Evolutionary conservation across 2,888 invertebrate species (phyloP).

Genomic region (Malthinus seriepunctatus): DNA sequence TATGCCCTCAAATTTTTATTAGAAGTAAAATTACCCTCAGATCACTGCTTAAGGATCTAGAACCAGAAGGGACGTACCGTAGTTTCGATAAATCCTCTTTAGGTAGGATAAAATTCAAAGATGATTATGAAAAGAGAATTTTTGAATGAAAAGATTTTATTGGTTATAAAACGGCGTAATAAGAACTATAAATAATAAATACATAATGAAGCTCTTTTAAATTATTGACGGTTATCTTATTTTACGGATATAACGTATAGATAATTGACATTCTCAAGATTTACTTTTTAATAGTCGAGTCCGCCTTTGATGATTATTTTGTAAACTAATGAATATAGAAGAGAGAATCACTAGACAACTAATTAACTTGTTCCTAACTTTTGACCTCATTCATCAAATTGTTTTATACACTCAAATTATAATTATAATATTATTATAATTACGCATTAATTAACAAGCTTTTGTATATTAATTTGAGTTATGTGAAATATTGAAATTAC

Average conservation of each 20-base stretch:
- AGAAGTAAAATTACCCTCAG: too few species aligned
- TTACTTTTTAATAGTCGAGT: constrained; percentile 4
- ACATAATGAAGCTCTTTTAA: not conserved
- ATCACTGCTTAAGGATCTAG: too few species aligned
- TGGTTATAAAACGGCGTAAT: too few species aligned
- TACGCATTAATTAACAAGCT: constrained; percentile 11
- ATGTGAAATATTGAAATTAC: constrained; percentile 15
- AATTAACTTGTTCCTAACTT: constrained; percentile 17
- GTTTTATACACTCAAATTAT: constrained; percentile 12
- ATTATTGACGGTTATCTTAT: constrained; percentile 1
- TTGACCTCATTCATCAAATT: constrained; percentile 16
- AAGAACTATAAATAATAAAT: too few species aligned
- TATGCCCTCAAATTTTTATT: too few species aligned
- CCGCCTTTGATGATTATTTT: constrained; percentile 28
- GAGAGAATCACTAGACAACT: constrained; percentile 4
- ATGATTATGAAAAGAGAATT: too few species aligned
- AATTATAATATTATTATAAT: constrained; percentile 12
- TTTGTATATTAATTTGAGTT: constrained; percentile 20
- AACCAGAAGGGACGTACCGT: too few species aligned
- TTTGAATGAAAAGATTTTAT: too few species aligned
- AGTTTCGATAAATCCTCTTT: too few species aligned
- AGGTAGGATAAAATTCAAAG: too few species aligned
- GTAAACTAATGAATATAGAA: constrained; percentile 18
- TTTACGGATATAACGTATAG: constrained; percentile 3
- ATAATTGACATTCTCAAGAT: not conserved